Evolutionary conservation across 1,140 invertebrate species (phyloP).

Genomic region (Drosophila tsacasi): DNA sequence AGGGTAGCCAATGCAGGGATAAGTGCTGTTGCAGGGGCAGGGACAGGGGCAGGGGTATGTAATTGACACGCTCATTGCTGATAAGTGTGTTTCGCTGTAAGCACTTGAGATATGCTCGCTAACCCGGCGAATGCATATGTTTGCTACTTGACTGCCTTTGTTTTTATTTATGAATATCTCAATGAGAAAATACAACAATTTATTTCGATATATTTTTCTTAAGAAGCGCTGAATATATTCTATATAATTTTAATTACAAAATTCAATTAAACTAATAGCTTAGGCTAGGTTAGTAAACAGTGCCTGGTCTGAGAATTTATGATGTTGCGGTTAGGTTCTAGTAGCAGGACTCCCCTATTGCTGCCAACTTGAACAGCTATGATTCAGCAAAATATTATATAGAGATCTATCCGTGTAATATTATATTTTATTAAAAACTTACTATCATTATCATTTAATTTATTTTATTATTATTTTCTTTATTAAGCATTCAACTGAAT

Average conservation of each 20-base stretch:
- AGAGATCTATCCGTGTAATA: no score
- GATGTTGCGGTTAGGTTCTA: no score
- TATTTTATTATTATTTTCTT: no score
- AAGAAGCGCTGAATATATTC: neutral
- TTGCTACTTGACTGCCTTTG: neutral
- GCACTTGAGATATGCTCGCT: constrained; percentile 57
- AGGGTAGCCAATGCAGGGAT: constrained; percentile 2
- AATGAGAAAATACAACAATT: no score
- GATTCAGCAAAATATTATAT: no score
- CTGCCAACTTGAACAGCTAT: no score
- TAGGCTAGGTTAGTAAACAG: neutral
- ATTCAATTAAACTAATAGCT: neutral
- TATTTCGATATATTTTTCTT: neutral
- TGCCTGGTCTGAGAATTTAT: no score
- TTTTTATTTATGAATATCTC: neutral
- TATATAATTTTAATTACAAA: neutral
- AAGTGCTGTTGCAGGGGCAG: neutral
- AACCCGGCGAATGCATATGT: constrained; percentile 27
- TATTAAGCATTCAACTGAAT: no score
- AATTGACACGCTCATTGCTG: constrained; percentile 77
- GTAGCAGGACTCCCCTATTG: no score
- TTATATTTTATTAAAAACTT: no score
- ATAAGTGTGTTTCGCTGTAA: constrained; percentile 81
- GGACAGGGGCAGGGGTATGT: constrained; percentile 26
- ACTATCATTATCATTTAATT: no score